Conservation (phyloP, 2,888 invertebrate genomes). For the Drosophila infuscata region DNA sequence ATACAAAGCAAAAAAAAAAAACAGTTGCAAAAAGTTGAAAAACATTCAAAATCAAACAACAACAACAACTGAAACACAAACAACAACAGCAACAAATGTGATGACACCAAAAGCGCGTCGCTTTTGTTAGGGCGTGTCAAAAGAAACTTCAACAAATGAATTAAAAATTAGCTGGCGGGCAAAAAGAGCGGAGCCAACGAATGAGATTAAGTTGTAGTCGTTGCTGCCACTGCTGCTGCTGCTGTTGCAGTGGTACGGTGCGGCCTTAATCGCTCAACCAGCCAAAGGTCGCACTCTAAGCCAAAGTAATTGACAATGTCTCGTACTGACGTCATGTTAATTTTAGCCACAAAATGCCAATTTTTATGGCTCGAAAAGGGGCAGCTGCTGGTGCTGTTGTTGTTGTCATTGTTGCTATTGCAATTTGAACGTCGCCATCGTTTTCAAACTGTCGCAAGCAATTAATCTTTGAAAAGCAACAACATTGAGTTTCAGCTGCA, state of each 20-base stretch:
- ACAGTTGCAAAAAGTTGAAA: slow-evolving; percentile 48
- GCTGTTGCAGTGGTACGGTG: slow-evolving; percentile 20
- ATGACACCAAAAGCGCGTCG: slow-evolving; percentile 74
- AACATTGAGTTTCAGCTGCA: slow-evolving; percentile 47
- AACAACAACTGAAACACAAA: slow-evolving; percentile 13
- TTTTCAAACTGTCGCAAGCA: slow-evolving; percentile 81
- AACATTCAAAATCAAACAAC: slow-evolving; percentile 31
- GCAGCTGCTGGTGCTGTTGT: slow-evolving; percentile 45
- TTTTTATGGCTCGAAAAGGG: slow-evolving; percentile 68
- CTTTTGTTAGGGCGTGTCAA: slow-evolving; percentile 74
- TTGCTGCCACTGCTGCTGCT: not conserved
- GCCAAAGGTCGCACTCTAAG: slow-evolving; percentile 59
- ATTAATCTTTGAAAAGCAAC: slow-evolving; percentile 77
- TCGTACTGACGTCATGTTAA: slow-evolving; percentile 74
- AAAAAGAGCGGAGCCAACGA: slow-evolving; percentile 32
- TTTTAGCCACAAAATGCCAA: slow-evolving; percentile 67
- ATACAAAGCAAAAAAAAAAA: slow-evolving; percentile 22
- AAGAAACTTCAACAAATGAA: slow-evolving; percentile 74
- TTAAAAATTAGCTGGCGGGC: slow-evolving; percentile 70
- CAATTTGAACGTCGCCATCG: slow-evolving; percentile 57
- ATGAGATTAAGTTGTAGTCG: slow-evolving; percentile 57
- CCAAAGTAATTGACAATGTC: slow-evolving; percentile 53
- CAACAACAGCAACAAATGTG: slow-evolving; percentile 54
- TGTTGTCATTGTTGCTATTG: slow-evolving; percentile 33
- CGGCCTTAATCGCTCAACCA: slow-evolving; percentile 78